Evolutionary conservation across 2,113 vertebrate species (phyloP).

Genomic region (Mormoops blainvillei): DNA sequence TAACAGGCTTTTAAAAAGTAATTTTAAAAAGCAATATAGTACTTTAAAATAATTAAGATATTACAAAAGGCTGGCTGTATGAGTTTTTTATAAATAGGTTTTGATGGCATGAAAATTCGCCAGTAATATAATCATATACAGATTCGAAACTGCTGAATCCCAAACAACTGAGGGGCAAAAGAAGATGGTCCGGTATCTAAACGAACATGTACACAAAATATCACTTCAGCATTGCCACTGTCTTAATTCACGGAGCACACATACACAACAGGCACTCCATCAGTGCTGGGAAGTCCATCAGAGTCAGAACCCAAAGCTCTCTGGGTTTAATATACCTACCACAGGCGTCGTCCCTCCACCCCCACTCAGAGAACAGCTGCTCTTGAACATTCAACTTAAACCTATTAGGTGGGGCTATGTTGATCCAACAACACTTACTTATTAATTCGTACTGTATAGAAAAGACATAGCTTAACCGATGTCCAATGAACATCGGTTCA

Average conservation of each 20-base stretch:
- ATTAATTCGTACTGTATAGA: slow-evolving; percentile 43
- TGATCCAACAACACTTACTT: slow-evolving; percentile 3
- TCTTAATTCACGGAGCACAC: background rate
- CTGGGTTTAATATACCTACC: background rate
- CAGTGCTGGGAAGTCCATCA: background rate
- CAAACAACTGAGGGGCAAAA: background rate
- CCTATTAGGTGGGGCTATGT: background rate
- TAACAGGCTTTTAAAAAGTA: background rate
- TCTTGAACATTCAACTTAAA: slow-evolving; percentile 13
- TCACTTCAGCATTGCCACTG: background rate
- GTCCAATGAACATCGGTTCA: background rate
- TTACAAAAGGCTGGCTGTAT: background rate
- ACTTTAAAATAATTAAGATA: background rate
- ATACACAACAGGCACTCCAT: background rate
- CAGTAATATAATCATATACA: background rate
- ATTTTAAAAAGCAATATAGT: background rate
- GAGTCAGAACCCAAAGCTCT: background rate
- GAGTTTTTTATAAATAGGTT: background rate
- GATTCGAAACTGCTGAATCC: background rate
- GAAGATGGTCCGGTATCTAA: background rate
- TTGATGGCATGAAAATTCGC: background rate
- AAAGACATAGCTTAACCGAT: slow-evolving; percentile 17
- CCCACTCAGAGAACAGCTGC: background rate
- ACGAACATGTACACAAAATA: background rate
- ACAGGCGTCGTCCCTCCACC: background rate